Conservation (phyloP, 2,888 invertebrate species). For the Papilio gigon region DNA sequence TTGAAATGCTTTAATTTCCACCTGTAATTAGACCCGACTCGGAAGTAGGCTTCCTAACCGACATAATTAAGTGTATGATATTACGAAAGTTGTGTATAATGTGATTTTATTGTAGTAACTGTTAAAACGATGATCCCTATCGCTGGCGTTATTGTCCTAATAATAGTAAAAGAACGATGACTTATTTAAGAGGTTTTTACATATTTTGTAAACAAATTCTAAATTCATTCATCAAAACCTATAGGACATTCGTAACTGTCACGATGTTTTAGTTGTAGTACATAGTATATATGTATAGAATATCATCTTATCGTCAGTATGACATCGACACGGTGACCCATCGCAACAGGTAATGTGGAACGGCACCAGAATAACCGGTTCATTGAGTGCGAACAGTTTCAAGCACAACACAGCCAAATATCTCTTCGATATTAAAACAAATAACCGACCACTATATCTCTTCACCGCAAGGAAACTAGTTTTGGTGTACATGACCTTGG, state of each 20-base stretch:
- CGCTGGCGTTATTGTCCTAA: neutral
- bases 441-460: conserved; percentile 20
- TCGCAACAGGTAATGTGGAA: conserved; percentile 41
- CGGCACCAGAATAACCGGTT: conserved; percentile 41
- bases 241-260: neutral
- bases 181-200: too few relatives aligned
- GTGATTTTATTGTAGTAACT: neutral
- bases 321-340: conserved; percentile 42
- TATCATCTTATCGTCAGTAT: conserved; percentile 15
- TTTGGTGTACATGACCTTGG: conserved; percentile 38
- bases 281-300: conserved; percentile 1
- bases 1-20: neutral
- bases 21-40: neutral
- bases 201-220: too few relatives aligned
- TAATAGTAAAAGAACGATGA: neutral
- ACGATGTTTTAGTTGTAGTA: neutral
- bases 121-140: neutral
- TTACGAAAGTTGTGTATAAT: conserved; percentile 1
- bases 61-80: neutral
- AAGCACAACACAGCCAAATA: conserved; percentile 19
- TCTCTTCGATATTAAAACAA: conserved; percentile 24
- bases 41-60: neutral
- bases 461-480: conserved; percentile 38
- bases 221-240: too few relatives aligned
- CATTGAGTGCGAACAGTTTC: conserved; percentile 30